Percentiles rank a stretch among this genome's conserved stretches.
phyloP scores from a whole-genome alignment of 2,113 vertebrate genomes.

The Paralichthys olivaceus region DNA sequence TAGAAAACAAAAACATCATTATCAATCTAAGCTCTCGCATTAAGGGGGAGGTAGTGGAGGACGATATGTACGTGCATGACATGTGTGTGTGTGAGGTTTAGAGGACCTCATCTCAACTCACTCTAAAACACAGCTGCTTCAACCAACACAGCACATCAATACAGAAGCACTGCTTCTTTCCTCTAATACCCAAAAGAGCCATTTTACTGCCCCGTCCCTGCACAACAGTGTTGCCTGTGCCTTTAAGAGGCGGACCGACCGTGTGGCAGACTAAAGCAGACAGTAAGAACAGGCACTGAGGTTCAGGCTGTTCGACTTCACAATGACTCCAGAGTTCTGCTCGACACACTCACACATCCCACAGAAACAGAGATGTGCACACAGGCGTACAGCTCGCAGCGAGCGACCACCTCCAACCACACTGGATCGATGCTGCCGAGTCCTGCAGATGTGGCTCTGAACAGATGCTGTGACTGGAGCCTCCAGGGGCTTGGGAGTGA shows the following conservation, averaged over 20 bases:
- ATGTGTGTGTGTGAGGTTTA: constrained; percentile 24
- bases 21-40: constrained; percentile 72
- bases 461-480: constrained; percentile 57
- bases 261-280: constrained; percentile 77
- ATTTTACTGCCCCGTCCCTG: constrained; percentile 62
- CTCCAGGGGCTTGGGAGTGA: constrained; percentile 60
- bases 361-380: constrained; percentile 24
- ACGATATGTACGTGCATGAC: constrained; percentile 34
- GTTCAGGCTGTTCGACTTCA: constrained; percentile 81
- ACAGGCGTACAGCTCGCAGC: constrained; percentile 17
- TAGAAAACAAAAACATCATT: constrained; percentile 82
- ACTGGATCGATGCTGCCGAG: constrained; percentile 31
- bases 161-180: constrained; percentile 32
- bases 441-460: constrained; percentile 27
- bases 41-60: constrained; percentile 44
- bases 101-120: constrained; percentile 20
- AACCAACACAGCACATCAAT: constrained; percentile 48
- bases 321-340: constrained; percentile 81
- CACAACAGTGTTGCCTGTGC: constrained; percentile 55
- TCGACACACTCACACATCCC: constrained; percentile 48
- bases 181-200: constrained; percentile 54
- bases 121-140: constrained; percentile 30
- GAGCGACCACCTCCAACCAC: constrained; percentile 14
- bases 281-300: constrained; percentile 76
- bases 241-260: constrained; percentile 84